Evolutionary conservation across 1,140 invertebrate species (phyloP), one percentile per base, ranked within the genome.

Genomic region (Charaxes varanes): DNA sequence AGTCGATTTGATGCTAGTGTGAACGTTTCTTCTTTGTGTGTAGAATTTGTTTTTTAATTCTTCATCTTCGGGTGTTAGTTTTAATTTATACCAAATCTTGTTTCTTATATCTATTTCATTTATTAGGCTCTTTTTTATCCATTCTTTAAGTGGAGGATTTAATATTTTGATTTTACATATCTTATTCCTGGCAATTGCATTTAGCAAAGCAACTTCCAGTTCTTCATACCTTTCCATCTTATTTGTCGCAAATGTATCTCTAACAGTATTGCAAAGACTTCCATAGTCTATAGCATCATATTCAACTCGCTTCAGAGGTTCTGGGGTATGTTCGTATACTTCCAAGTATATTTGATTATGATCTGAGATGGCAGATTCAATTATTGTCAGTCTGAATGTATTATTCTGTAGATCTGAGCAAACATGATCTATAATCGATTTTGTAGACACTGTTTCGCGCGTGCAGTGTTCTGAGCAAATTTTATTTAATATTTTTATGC

Each of bases 311-410:
- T 30, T 30, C 7, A 4, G 27, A n/a, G 15, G 27, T n/a, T n/a
- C n/a, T n/a, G 27, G 5, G 27, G 3, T 15, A n/a, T 30, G 5
- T 30, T 30, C 12, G 5, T 26, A 11, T 12, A 30, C 7, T 30
- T 30, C 12, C 2, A 33, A 8, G 10, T 33, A 33, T 6, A 33
- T 33, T 33, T 31, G 31, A 8, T 33, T 19, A 10, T 33, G 31
- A 12, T 33, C 31, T 10, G 31, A 33, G 8, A 33, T 33, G 6
- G 31, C 8, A 21, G 8, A 21, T 10, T 33, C 16, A 16, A 33
- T 33, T 10, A 33, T 33, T n/a, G 31, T 10, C 16, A 33, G 8
- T 7, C 21, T 7, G 11, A 21, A 33, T 5, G 3, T 18, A 11
- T 33, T 16, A 11, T 33, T 6, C 15, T 16, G 19, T 33, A 33